Evolutionary conservation across 1,140 invertebrate genomes (phyloP).

Genomic region (Eumeta japonica): DNA sequence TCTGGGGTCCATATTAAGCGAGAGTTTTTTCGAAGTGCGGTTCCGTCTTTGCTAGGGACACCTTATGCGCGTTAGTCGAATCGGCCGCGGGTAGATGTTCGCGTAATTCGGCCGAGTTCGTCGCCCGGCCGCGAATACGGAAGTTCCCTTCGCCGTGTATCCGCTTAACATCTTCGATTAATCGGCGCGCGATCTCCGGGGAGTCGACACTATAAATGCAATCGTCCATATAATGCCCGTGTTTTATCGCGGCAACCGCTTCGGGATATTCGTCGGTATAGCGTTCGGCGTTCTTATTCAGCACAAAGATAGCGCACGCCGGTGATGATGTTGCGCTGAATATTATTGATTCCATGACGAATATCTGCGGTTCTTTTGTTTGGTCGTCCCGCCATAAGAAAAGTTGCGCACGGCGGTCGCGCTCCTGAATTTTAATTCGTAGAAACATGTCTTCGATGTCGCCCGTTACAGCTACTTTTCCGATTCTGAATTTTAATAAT

Average conservation of each 20-base stretch:
- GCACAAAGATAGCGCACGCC: conserved; percentile 16
- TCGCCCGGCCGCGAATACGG: conserved; percentile 14
- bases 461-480: conserved; percentile 10
- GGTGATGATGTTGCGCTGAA: conserved; percentile 31
- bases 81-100: not conserved
- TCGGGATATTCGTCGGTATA: conserved; percentile 13
- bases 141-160: conserved; percentile 17
- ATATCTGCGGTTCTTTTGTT: conserved; percentile 3
- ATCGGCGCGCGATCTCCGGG: conserved; percentile 6
- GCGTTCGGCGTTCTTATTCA: conserved; percentile 16
- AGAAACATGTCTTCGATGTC: conserved; percentile 21
- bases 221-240: conserved; percentile 40
- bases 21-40: not conserved
- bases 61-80: not conserved
- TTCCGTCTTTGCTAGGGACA: not conserved
- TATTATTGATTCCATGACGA: conserved; percentile 14
- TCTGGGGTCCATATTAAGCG: conserved; percentile 18
- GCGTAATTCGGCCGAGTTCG: conserved; percentile 1
- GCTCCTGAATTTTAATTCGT: conserved; percentile 10
- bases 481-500: conserved; percentile 12
- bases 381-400: conserved; percentile 15
- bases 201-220: conserved; percentile 22
- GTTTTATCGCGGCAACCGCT: conserved; percentile 20
- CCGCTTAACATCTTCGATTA: conserved; percentile 10
- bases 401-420: conserved; percentile 15